Base-by-base conservation (phyloP, 2,888 invertebrate species). In the Tortricodes alternella region DNA sequence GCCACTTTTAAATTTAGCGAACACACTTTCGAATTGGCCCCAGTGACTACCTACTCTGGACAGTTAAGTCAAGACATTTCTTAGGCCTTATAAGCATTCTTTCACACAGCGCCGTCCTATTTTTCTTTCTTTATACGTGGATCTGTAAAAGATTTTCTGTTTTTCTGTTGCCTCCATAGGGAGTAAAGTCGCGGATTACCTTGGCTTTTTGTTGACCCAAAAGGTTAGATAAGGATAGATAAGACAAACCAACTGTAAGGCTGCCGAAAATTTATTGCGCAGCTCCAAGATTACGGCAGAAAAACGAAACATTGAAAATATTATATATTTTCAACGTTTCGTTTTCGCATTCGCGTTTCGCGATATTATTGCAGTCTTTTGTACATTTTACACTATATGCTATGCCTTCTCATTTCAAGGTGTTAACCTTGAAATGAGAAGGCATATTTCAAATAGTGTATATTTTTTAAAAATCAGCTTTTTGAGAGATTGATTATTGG, bases 141-240 rank as follows among this genome's bases (percentile, higher is more conserved):
- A 59, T 34, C 35, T 48, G 44, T 50, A 55, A 50, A 24, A 55
- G n/a, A n/a, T n/a, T n/a, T n/a, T n/a, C n/a, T n/a, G n/a, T n/a
- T 59, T 58, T 59, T 46, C 44, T 46, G 41, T 58, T 32, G 19
- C 34, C 34, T 68, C 69, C 59, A 24, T 21, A 21, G 68, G 65
- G 67, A 66, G 43, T 46, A 43, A 55, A 49, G 46, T 39, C 11
- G 44, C 38, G 59, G 61, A 64, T 61, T 64, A 66, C 60, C 57
- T 62, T 48, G 63, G 63, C 53, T 62, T 67, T 29, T 62, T 59
- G 57, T 44, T 59, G 50, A 49, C 64, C 68, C 66, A 53, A 55
- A 50, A 66, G 70, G 68, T 62, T 65, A 67, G 61, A 58, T 56
- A 64, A 50, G 66, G 59, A 68, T 64, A 63, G 64, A 67, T 44